Evolutionary conservation across 1,140 invertebrate genomes (phyloP), one percentile per base, ranked within the genome.

Genomic region (Atopsyche davidsoni): DNA sequence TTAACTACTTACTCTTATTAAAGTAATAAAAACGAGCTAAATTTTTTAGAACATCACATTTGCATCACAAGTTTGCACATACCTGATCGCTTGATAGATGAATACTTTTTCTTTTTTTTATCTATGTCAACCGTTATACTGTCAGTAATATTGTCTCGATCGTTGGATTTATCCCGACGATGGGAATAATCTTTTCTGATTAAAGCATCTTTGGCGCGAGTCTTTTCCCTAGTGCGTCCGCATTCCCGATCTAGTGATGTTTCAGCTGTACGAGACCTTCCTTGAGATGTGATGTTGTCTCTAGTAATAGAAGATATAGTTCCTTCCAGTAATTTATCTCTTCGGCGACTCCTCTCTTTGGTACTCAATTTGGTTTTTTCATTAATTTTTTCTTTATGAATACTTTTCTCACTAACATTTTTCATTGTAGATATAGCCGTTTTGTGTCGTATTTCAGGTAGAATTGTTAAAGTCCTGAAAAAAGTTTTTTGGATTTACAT

Each of bases 401-500:
- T 34, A 14, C 42, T 40, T 28, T 38, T 49, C n/a, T 57, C 54
- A 40, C 14, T 46, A 4, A 58, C 18, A 17, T 62, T 68, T 45
- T 63, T 62, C 35, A 71, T 71, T 1, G 69, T 69, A 6, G 67
- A 69, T 38, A 71, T 55, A 1, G 67, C 69, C 2, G 67, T 70
- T 60, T 68, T 69, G 44, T 70, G 68, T 28, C 65, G 57, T 24
- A 69, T 70, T 62, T 69, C 68, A 24, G 67, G 65, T 44, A 69
- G 51, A 45, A 55, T 54, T 18, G 46, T 23, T 3, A 47, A 36
- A 11, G 46, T 46, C 40, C 55, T 58, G 25, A 9, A 38, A 52
- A 45, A 41, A 11, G 21, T 35, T 23, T 45, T 24, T 16, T 22
- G 22, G 22, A 16, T 22, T 17, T 9, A 28, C 13, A 46, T 28